Percentiles rank a stretch among this genome's conserved stretches.
phyloP scores from a whole-genome alignment of 2,113 vertebrate species.

The Salvelinus alpinus region DNA sequence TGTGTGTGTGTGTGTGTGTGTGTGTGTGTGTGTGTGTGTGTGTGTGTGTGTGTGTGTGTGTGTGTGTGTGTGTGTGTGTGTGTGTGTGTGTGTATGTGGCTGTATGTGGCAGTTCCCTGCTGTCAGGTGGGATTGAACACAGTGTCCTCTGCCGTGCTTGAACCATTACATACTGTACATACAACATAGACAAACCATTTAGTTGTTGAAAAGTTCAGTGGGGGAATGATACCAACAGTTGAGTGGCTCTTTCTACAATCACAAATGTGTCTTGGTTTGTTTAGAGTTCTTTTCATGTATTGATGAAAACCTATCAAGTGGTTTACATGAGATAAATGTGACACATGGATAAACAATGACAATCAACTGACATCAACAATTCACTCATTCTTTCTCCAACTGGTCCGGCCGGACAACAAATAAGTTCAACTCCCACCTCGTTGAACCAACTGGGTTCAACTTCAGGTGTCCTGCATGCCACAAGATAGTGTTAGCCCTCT shows the following conservation, averaged over 20 bases:
- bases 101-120: constrained; percentile 29
- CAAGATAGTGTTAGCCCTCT: too few relatives aligned
- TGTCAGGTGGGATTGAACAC: constrained; percentile 32
- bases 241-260: too few relatives aligned
- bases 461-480: too few relatives aligned
- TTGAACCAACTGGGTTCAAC: too few relatives aligned
- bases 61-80: constrained; percentile 9
- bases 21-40: too few relatives aligned
- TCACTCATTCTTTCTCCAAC: neutral
- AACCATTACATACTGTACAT: neutral
- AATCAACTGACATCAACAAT: neutral
- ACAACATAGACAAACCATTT: neutral
- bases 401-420: neutral
- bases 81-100: too few relatives aligned
- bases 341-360: neutral
- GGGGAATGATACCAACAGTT: neutral
- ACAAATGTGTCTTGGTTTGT: neutral
- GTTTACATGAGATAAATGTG: neutral
- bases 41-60: constrained; percentile 10
- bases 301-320: neutral
- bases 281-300: neutral
- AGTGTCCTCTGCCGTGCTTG: neutral
- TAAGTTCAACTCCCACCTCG: too few relatives aligned
- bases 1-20: too few relatives aligned
- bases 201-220: neutral